A percentile compares a stretch with the other conserved stretches of the same genome.
phyloP scores from a whole-genome alignment of 2,113 vertebrate species.

The Sturnira hondurensis region DNA sequence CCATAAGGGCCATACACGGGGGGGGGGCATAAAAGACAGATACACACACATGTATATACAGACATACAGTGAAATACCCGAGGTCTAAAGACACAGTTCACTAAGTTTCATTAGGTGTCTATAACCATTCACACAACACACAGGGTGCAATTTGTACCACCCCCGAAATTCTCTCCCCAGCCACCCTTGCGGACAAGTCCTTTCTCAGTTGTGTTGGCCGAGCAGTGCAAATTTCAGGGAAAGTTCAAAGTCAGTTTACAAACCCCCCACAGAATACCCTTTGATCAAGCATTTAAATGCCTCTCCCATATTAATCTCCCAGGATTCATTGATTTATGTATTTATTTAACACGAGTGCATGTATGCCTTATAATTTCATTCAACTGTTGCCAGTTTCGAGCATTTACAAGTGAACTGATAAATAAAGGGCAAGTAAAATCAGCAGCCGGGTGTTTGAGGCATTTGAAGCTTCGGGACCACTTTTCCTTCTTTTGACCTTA shows the following conservation, averaged over 20 bases:
- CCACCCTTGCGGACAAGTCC: background rate
- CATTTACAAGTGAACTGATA: background rate
- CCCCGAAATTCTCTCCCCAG: background rate
- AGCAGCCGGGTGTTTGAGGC: background rate
- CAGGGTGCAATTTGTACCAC: background rate
- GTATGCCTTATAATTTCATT: background rate
- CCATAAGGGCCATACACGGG: no score
- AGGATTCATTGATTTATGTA: background rate
- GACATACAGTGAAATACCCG: background rate
- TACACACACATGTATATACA: background rate
- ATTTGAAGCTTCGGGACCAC: background rate
- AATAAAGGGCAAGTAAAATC: background rate
- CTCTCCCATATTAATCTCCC: background rate
- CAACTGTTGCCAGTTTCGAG: background rate
- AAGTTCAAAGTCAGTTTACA: background rate
- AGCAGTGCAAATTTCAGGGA: background rate
- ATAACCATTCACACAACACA: background rate
- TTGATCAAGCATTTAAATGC: background rate
- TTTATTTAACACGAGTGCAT: background rate
- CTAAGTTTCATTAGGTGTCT: background rate
- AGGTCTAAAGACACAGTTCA: background rate
- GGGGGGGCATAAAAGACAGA: background rate
- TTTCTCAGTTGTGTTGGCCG: background rate
- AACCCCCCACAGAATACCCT: background rate
- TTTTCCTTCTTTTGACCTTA: background rate